Evolutionary conservation across 2,888 invertebrate genomes (phyloP).

Genomic region (Drosophila borealis): DNA sequence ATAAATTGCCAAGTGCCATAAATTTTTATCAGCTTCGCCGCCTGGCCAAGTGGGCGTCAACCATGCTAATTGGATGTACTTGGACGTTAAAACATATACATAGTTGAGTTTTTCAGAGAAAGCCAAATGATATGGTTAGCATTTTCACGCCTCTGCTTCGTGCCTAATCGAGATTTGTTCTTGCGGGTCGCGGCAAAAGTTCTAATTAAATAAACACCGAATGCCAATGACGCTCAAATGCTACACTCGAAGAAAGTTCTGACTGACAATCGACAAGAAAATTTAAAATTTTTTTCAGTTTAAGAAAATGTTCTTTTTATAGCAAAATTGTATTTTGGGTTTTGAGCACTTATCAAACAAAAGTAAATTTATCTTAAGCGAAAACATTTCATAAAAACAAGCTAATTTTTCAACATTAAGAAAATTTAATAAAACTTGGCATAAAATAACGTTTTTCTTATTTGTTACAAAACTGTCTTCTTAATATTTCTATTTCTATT

Average conservation of each 20-base stretch:
- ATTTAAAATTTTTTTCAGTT: no score
- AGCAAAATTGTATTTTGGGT: no score
- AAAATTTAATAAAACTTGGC: no score
- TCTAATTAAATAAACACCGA: conserved; percentile 66
- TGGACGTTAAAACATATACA: conserved; percentile 9
- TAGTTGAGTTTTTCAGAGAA: neutral
- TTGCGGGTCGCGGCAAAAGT: conserved; percentile 31
- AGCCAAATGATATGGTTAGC: conserved; percentile 15
- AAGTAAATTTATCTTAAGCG: no score
- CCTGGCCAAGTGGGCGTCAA: conserved; percentile 20
- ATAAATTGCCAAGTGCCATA: conserved; percentile 70
- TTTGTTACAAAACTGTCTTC: no score
- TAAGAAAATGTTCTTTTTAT: no score
- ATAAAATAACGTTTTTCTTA: no score
- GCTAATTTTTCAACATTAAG: no score
- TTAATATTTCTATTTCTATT: no score
- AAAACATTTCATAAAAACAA: no score
- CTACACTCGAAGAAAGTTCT: neutral
- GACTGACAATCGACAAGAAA: no score
- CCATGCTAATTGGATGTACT: conserved; percentile 33
- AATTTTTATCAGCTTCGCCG: conserved; percentile 71
- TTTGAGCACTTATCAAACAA: no score
- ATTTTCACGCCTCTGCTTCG: conserved; percentile 10
- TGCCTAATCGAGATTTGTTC: conserved; percentile 10
- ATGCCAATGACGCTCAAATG: conserved; percentile 18